Evolutionary conservation across 2,113 vertebrate species (phyloP), one percentile per base, ranked within the genome.

Genomic region (Etia nguti): DNA sequence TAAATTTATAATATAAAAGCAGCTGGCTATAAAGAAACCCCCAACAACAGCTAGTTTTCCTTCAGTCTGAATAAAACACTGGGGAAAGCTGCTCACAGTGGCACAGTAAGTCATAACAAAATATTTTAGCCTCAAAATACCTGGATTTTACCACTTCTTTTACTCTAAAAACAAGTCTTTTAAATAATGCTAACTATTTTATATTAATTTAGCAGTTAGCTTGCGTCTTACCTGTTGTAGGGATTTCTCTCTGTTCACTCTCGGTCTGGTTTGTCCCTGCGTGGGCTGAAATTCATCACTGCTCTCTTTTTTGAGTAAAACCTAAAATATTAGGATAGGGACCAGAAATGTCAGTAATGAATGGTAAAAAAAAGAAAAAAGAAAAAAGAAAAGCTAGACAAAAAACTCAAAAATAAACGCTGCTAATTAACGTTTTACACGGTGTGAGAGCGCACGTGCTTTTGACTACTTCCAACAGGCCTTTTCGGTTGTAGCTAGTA

Each of bases 221-320:
- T 46, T 8, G 16, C 12, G 15, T 73, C 82, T 86, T 90, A 96
- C 96, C 96, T 95, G 90, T 50, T 82, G 89, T 38, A 59, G 29
- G 2, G 65, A 43, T 80, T 84, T 93, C 10, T 92, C 93, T 68
- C 82, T 62, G 26, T 82, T 87, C 38, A 79, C 4, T 77, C 86
- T 86, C 5, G 52, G 8, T 34, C 68, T 83, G 75, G 38, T 88
- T 77, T 90, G 79, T 82, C 29, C 88, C 13, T 84, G 80, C 3
- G 41, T 18, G 11, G 82, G 31, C 48, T 85, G 79, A 70, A 80
- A 54, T 10, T 92, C 92, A 26, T 93, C 89, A 34, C 79, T 79
- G 60, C 70, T 79, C 20, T 96, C 94, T 90, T 93, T 96, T 87
- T 91, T 92, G 24, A 97, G 90, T 65, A 96, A 94, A 86, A 97